Evolutionary conservation across 1,140 invertebrate species (phyloP).

Genomic region (Drosophila fuyamai): DNA sequence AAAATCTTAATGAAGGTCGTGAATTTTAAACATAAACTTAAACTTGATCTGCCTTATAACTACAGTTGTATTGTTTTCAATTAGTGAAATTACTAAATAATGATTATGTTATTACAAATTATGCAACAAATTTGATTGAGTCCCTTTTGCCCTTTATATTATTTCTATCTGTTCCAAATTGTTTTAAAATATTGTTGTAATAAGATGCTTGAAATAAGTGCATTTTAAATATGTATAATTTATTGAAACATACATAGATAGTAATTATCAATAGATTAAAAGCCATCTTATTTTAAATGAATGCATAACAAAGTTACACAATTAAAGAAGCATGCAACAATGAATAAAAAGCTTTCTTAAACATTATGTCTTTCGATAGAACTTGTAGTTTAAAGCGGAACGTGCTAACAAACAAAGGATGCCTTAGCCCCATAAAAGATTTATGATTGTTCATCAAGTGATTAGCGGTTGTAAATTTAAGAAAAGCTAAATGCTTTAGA

Average conservation of each 20-base stretch:
- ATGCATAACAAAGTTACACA: background rate
- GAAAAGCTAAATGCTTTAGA: constrained; percentile 2
- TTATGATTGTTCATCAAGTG: constrained; percentile 22
- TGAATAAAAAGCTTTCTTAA: background rate
- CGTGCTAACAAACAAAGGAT: constrained; percentile 16
- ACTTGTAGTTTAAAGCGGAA: background rate
- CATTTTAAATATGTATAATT: too few species aligned
- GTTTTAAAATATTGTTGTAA: too few species aligned
- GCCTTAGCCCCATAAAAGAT: constrained; percentile 12
- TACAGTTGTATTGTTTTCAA: too few species aligned
- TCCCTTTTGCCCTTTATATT: too few species aligned
- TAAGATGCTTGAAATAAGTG: too few species aligned
- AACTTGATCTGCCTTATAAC: background rate
- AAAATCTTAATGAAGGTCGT: constrained; percentile 14
- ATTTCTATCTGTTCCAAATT: too few species aligned
- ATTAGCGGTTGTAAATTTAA: constrained; percentile 33
- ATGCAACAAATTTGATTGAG: too few species aligned
- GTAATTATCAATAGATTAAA: background rate
- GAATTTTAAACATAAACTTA: background rate
- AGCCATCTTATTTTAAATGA: background rate
- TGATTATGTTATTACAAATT: too few species aligned
- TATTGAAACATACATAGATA: too few species aligned
- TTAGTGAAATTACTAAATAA: too few species aligned
- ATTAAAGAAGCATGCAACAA: background rate
- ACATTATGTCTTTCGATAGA: background rate